phyloP scores from a whole-genome alignment of 2,888 invertebrate species.

The Coremacera marginata region DNA sequence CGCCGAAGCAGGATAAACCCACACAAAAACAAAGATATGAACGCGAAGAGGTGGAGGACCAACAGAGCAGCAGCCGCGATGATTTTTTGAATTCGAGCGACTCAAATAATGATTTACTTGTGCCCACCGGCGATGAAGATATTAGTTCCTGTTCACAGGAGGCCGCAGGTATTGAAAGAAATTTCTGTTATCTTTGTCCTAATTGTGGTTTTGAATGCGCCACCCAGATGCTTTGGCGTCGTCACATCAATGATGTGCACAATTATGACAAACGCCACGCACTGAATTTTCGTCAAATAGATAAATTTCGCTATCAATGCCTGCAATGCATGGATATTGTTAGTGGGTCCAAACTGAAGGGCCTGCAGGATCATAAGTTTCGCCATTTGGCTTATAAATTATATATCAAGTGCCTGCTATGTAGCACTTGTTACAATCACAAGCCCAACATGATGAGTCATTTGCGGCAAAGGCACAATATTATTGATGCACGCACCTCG shows the following conservation, averaged over 20 bases:
- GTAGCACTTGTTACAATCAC: slow-evolving; percentile 63
- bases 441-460: slow-evolving; percentile 64
- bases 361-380: slow-evolving; percentile 64
- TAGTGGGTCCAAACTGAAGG: slow-evolving; percentile 60
- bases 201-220: slow-evolving; percentile 60
- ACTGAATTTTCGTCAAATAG: slow-evolving; percentile 60
- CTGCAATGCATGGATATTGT: slow-evolving; percentile 60
- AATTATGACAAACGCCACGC: slow-evolving; percentile 61
- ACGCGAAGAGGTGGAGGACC: background rate
- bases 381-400: slow-evolving; percentile 60
- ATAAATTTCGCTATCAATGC: slow-evolving; percentile 63
- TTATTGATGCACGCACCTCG: slow-evolving; percentile 51
- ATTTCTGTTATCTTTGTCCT: slow-evolving; percentile 61
- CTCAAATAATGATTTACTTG: slow-evolving; percentile 47
- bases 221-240: slow-evolving; percentile 61
- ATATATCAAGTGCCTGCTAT: slow-evolving; percentile 61
- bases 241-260: slow-evolving; percentile 62
- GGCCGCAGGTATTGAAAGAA: slow-evolving; percentile 42
- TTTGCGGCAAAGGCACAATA: slow-evolving; percentile 60
- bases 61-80: background rate
- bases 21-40: background rate
- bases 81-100: slow-evolving; percentile 43
- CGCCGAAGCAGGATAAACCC: background rate
- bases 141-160: slow-evolving; percentile 13
- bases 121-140: slow-evolving; percentile 47